Evolutionary conservation across 2,113 vertebrate genomes (phyloP), one percentile per base, ranked within the genome.

Genomic region (Trichomycterus rosablanca): DNA sequence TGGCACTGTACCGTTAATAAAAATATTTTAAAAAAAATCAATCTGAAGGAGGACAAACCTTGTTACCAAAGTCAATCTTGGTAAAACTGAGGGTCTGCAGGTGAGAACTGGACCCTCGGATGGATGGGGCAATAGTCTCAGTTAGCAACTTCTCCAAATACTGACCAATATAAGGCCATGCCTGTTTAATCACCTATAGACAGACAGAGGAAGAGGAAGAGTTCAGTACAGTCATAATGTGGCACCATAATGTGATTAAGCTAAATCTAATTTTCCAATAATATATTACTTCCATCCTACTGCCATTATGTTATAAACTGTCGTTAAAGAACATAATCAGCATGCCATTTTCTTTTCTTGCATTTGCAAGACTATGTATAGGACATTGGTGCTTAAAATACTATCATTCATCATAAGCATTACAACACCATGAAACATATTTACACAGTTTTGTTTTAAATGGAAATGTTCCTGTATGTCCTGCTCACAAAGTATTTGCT

Each of bases 131-230:
- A 2, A 89, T 90, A 10, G 87, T 89, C 65, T 91, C 90, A 14
- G 86, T 78, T 61, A 94, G 76, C 70, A 93, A 80, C 79, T 92
- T 93, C 79, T 93, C 90, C 34, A 92, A 75, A 57, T 92, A 95
- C 63, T 94, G 92, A 4, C 93, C 92, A 0, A 97, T 83, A 58
- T 91, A 97, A 0, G 93, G 93, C 93, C 93, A 97, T 24, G 92
- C 87, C 71, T 95, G 93, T 28, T 90, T 88, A 65, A 95, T 76
- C 16, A 97, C 84, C 93, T 97, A 66, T 8, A 15, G 5, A 44
- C 26, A 19, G 11, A 54, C 20, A 57, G 6, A 44, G 22, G 19
- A 39, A 26, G n/a, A n/a, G n/a, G 12, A n/a, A 20, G 5, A 12
- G 9, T 14, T 18, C 44, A 40, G 3, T 40, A 14, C 1, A 35